Evolutionary conservation across 2,888 invertebrate species (phyloP), one percentile per base, ranked within the genome.

Genomic region (Carabus problematicus): DNA sequence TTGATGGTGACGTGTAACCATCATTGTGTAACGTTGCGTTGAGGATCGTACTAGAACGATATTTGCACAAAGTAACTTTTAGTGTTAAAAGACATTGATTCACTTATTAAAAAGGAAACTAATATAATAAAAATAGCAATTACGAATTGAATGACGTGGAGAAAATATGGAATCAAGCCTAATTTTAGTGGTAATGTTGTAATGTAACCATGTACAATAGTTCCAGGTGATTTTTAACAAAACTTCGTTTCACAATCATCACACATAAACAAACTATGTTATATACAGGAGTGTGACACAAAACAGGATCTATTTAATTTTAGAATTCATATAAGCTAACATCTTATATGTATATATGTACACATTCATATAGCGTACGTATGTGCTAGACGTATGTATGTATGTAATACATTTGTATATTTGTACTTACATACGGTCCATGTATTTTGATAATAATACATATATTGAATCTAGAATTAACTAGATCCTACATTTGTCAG

Each of bases 111-210:
- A 67, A 41, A 60, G 49, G 42, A 64, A 67, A 67, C 60, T 60
- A 67, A 67, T 67, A 67, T 67, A 66, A 66, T 67, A 67, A 61
- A 69, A 43, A 69, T 69, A 69, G 69, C 69, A 68, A 55, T 61
- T 68, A 62, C 69, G 69, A 69, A 69, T 47, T 62, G 69, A 62
- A 62, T 69, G 69, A 61, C 39, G 55, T 61, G 68, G 19, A 40
- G 56, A 69, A 18, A 59, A 59, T 47, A 61, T 69, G 62, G 47
- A 59, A 41, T 40, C 58, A 62, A 59, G 69, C 69, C 69, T 69
- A 69, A 69, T 69, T 68, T 69, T 62, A 56, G 49, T 62, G 54
- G 55, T 56, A 68, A 61, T 60, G 42, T 68, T 67, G 59, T 68
- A 19, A 56, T 19, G 29, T 29, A 64, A 63, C 54, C 40, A 52